Percentiles rank a stretch among this genome's conserved stretches.
These are phyloP conservation scores for Drosophila ustulata DNA, from an alignment of 2,888 invertebrate genomes.

Conservation along the genomic window DNA sequence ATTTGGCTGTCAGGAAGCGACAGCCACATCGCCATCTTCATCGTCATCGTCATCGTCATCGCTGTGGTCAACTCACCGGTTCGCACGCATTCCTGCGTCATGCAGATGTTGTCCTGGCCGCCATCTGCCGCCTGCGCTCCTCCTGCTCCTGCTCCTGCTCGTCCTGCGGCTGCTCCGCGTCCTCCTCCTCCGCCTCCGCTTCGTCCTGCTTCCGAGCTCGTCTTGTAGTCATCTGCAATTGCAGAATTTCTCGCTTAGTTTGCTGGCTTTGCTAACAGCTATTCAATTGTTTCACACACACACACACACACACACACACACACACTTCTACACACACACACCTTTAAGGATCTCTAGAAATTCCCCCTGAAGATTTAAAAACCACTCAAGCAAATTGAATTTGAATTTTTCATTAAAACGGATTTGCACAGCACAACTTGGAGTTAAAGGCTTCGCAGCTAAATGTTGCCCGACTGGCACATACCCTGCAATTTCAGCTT, in stretches of 20 bases:
- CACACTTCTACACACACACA: neutral
- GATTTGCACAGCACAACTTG: conserved; percentile 23
- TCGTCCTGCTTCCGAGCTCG: neutral
- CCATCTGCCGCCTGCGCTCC: conserved; percentile 13
- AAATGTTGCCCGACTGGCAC: neutral
- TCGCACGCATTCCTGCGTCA: conserved; percentile 87
- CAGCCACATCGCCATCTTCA: too few relatives aligned
- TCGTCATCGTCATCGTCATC: neutral
- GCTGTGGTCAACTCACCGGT: conserved; percentile 86
- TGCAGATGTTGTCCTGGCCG: conserved; percentile 85
- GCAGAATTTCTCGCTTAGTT: conserved; percentile 42
- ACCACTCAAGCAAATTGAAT: conserved; percentile 73
- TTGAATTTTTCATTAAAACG: conserved; percentile 64
- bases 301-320: conserved; percentile 20
- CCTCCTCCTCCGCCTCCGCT: conserved; percentile 21
- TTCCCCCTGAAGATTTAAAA: conserved; percentile 41
- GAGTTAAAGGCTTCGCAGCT: neutral
- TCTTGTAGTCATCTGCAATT: conserved; percentile 60
- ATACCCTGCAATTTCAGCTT: conserved; percentile 13
- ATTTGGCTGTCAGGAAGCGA: conserved; percentile 1
- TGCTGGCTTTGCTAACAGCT: conserved; percentile 2
- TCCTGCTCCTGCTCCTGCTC: conserved; percentile 30
- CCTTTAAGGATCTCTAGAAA: neutral
- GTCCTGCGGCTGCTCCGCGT: conserved; percentile 10
- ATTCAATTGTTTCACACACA: conserved; percentile 18